Evolutionary conservation across 2,888 invertebrate genomes (phyloP).

Genomic region (Erynnis tages): DNA sequence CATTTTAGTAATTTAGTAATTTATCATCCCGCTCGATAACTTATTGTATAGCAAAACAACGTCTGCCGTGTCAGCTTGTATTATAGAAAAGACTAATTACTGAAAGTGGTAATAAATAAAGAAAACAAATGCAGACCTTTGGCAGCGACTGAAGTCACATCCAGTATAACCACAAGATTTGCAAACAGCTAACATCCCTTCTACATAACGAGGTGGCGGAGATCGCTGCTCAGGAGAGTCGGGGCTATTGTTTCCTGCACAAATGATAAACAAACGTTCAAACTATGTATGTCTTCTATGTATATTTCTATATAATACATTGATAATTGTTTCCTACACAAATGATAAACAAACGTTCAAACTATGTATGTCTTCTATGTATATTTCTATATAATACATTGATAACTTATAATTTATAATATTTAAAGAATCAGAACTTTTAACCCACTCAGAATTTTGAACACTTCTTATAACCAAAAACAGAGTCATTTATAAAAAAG

Average conservation of each 20-base stretch:
- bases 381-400: too few relatives aligned
- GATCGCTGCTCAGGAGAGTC: slow-evolving; percentile 80
- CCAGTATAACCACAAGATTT: slow-evolving; percentile 90
- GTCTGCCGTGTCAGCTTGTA: too few relatives aligned
- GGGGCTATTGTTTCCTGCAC: slow-evolving; percentile 57
- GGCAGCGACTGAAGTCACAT: slow-evolving; percentile 89
- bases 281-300: neutral
- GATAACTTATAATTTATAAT: too few relatives aligned
- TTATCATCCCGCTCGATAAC: too few relatives aligned
- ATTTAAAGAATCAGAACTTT: too few relatives aligned
- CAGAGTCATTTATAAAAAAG: neutral
- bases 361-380: neutral
- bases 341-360: neutral
- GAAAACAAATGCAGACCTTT: slow-evolving; percentile 64
- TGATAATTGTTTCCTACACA: slow-evolving; percentile 50
- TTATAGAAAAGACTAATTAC: too few relatives aligned
- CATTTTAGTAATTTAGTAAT: too few relatives aligned
- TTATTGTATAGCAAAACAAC: too few relatives aligned
- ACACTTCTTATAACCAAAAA: neutral
- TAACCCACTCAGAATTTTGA: too few relatives aligned
- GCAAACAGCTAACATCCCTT: slow-evolving; percentile 90
- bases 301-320: too few relatives aligned
- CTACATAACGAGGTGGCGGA: slow-evolving; percentile 83
- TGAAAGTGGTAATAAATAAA: too few relatives aligned
- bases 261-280: neutral